A percentile compares a stretch with the other conserved stretches of the same genome.
phyloP scores from a whole-genome alignment of 1,140 invertebrate genomes.

The Vanessa tameamea region DNA sequence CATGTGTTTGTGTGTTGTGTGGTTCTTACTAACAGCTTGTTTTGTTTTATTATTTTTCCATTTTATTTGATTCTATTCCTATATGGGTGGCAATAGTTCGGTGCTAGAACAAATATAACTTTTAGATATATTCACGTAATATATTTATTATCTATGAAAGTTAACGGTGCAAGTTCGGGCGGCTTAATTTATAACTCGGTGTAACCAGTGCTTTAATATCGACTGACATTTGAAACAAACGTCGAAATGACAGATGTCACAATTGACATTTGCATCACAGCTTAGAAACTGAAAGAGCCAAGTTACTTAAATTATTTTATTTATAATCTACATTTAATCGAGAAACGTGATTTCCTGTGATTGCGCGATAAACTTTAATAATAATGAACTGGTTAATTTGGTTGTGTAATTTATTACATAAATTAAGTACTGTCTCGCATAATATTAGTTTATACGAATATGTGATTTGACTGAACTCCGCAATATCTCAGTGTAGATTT shows the following conservation, averaged over 20 bases:
- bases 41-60: constrained; percentile 49
- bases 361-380: constrained; percentile 62
- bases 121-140: constrained; percentile 60
- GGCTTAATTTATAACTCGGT: constrained; percentile 43
- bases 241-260: constrained; percentile 67
- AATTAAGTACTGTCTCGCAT: constrained; percentile 38
- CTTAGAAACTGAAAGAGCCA: constrained; percentile 35
- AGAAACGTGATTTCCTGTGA: constrained; percentile 65
- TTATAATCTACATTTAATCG: constrained; percentile 45
- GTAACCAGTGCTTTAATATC: constrained; percentile 49
- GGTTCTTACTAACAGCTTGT: constrained; percentile 70
- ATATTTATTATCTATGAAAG: constrained; percentile 52
- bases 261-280: constrained; percentile 61
- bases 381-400: constrained; percentile 46
- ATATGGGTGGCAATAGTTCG: constrained; percentile 68
- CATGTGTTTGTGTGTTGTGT: constrained; percentile 64
- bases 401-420: constrained; percentile 53
- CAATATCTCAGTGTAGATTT: constrained; percentile 53
- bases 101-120: constrained; percentile 71
- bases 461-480: constrained; percentile 76
- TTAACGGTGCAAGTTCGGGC: constrained; percentile 46
- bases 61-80: constrained; percentile 46
- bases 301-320: constrained; percentile 57
- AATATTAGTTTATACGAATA: constrained; percentile 46
- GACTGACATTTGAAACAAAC: constrained; percentile 55